Conservation (phyloP, 2,113 vertebrate genomes). For the Corythornis madagascariensis region DNA sequence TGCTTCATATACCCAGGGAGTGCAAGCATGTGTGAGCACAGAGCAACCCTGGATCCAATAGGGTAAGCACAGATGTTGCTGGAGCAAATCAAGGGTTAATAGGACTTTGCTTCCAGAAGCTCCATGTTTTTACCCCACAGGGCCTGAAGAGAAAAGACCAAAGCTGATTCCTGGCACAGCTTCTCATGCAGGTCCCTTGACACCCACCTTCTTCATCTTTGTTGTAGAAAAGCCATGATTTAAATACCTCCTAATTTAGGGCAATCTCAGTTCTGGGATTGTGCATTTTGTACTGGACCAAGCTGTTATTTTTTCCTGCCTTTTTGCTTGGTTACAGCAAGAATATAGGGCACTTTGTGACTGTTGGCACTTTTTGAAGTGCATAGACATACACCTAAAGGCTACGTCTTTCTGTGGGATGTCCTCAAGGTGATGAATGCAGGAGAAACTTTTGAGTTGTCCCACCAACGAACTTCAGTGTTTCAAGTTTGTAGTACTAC, state of each 20-base stretch:
- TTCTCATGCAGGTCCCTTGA: neutral
- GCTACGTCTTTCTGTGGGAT: neutral
- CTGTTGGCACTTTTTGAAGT: neutral
- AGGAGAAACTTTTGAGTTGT: neutral
- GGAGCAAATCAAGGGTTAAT: neutral
- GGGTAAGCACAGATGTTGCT: neutral
- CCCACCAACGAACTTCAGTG: neutral
- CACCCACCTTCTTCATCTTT: neutral
- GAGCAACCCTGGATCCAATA: neutral
- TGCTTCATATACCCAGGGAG: fast-evolving
- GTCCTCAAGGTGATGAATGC: neutral
- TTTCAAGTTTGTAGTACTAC: neutral
- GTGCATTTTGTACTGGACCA: neutral
- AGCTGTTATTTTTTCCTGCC: neutral
- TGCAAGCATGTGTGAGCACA: fast-evolving
- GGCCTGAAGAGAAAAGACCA: neutral
- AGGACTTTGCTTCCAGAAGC: neutral
- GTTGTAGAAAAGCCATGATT: neutral
- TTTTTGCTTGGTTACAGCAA: neutral
- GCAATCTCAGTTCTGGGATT: neutral
- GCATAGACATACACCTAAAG: neutral
- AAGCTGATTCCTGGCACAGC: neutral
- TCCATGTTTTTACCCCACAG: neutral
- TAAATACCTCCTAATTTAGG: neutral
- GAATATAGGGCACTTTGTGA: neutral